Conservation (phyloP, 2,797 vertebrate genomes). For the Chaunax sp. region DNA sequence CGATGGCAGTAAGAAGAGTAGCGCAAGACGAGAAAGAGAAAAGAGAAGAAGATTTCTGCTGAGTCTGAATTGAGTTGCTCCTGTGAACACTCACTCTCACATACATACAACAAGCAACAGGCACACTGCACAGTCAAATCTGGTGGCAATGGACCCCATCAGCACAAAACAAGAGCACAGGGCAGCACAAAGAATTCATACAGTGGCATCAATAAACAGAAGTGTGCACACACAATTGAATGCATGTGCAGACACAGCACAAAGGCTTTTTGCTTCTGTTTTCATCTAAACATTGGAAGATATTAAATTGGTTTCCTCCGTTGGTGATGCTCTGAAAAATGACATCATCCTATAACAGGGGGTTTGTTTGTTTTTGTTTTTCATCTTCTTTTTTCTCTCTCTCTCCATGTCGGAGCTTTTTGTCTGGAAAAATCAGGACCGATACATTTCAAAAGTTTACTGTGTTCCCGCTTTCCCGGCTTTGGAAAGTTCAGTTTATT, state of each 20-base stretch:
- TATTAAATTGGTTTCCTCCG: slow-evolving; percentile 73
- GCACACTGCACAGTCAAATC: slow-evolving; percentile 45
- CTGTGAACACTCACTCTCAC: slow-evolving; percentile 51
- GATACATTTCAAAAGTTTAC: slow-evolving; percentile 65
- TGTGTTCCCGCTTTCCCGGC: slow-evolving; percentile 68
- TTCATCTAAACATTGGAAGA: slow-evolving; percentile 76
- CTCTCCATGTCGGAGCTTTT: slow-evolving; percentile 58
- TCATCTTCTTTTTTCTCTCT: slow-evolving; percentile 79
- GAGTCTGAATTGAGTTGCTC: slow-evolving; percentile 63
- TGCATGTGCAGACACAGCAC: slow-evolving; percentile 53
- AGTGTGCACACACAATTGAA: slow-evolving; percentile 35
- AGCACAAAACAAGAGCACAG: slow-evolving; percentile 60
- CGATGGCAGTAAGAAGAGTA: slow-evolving; percentile 80
- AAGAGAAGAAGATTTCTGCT: slow-evolving; percentile 77
- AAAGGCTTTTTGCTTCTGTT: slow-evolving; percentile 65
- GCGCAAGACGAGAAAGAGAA: slow-evolving; percentile 79
- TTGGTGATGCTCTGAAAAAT: slow-evolving; percentile 78
- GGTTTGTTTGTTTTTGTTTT: slow-evolving; percentile 45
- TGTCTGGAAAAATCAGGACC: slow-evolving; percentile 75
- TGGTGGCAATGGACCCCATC: slow-evolving; percentile 30
- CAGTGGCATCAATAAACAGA: slow-evolving; percentile 62
- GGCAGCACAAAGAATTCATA: slow-evolving; percentile 62
- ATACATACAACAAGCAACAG: slow-evolving; percentile 28
- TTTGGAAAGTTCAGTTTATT: slow-evolving; percentile 68
- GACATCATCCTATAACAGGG: slow-evolving; percentile 76